Evolutionary conservation across 2,113 vertebrate genomes (phyloP).

Genomic region (Progne subis): DNA sequence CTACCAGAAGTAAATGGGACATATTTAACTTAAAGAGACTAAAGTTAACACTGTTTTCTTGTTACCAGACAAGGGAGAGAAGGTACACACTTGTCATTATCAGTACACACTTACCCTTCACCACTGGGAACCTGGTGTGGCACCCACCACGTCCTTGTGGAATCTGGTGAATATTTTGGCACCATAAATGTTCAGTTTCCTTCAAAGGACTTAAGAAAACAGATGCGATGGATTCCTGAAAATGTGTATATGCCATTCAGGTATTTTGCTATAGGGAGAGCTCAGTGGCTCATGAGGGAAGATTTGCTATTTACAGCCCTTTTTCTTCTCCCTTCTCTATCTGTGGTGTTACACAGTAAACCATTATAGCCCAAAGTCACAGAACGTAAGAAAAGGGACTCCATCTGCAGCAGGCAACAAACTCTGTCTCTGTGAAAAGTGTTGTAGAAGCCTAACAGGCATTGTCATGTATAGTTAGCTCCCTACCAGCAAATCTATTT

Average conservation of each 20-base stretch:
- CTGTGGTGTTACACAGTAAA: neutral
- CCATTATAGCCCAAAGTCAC: neutral
- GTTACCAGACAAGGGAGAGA: neutral
- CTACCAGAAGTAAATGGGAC: neutral
- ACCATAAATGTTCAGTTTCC: neutral
- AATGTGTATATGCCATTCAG: neutral
- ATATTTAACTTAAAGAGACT: neutral
- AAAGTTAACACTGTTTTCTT: neutral
- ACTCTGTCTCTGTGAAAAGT: neutral
- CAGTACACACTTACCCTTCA: neutral
- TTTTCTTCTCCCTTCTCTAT: neutral
- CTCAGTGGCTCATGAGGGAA: neutral
- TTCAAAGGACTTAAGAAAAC: neutral
- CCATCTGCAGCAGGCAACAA: neutral
- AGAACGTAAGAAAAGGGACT: neutral
- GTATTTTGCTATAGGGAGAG: neutral
- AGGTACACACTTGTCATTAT: neutral
- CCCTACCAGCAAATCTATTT: slow-evolving; percentile 6
- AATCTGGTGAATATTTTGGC: neutral
- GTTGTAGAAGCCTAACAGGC: neutral
- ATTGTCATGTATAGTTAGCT: neutral
- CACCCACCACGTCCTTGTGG: neutral
- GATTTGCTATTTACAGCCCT: neutral
- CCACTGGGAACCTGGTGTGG: neutral
- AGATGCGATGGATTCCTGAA: neutral